Base-by-base conservation (phyloP, 2,113 vertebrate genomes). In the Tiliqua scincoides region DNA sequence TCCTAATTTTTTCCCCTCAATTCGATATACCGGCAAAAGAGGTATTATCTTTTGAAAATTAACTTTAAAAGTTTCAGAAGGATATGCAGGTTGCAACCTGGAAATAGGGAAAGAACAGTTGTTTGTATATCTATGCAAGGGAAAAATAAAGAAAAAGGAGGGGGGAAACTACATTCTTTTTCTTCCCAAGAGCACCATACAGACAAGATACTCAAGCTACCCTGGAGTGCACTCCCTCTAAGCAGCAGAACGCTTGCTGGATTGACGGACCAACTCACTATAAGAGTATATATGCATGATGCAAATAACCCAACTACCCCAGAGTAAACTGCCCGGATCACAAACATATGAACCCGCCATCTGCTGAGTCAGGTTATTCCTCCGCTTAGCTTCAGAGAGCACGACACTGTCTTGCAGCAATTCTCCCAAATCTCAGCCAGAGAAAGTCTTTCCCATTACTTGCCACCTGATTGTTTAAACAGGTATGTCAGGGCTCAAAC, bases 21-120 rank as follows among this genome's bases (percentile, higher is more conserved):
- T 94, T 91, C 93, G 95, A 94, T 95, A 91, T 95, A 94, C 89
- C 91, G 79, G 87, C 72, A 89, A 90, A 91, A 88, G 71, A 80
- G 87, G 89, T 88, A 93, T 84, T 91, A 88, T 94, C 95, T 95
- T 93, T 90, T 68, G 71, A 92, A 95, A 93, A 88, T 85, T 89
- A 88, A 91, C 91, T 93, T 91, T 90, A 93, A 93, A 11, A 7
- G 2, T 70, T 9, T 65, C 18, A 3, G 43, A 17, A 3, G 30
- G 11, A 23, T 35, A 48, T 65, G 88, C 86, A 86, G 88, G 93
- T 86, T 88, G 89, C 72, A 30, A 37, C 85, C 57, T 82, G 91
- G 18, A 77, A 91, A 52, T 83, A 87, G 90, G 65, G 92, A 94
- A 90, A 72, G 78, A 72, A 85, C 84, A 11, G 65, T 1, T 15